phyloP scores from a whole-genome alignment of 1,140 invertebrate genomes.

The Lepidurus arcticus region DNA sequence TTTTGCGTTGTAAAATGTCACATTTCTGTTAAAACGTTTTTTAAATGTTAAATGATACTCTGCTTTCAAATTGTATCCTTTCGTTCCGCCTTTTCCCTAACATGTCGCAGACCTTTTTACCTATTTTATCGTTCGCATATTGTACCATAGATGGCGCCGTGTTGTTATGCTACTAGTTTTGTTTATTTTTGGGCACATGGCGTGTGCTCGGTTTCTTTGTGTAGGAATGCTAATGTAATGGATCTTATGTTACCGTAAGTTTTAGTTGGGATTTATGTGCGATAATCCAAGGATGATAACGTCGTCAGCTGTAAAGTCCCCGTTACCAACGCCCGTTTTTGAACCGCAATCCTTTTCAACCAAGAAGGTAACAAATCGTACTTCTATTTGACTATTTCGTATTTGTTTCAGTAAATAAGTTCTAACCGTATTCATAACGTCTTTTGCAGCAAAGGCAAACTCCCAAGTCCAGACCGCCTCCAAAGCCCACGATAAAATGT shows the following conservation, averaged over 20 bases:
- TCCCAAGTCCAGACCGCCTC: not conserved
- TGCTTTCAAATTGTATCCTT: too few relatives aligned
- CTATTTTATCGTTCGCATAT: not conserved
- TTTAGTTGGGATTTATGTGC: not conserved
- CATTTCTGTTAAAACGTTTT: too few relatives aligned
- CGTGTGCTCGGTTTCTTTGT: not conserved
- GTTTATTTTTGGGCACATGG: slow-evolving; percentile 21
- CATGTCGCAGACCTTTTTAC: not conserved
- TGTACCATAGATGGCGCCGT: not conserved
- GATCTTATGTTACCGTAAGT: not conserved
- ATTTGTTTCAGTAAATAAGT: not conserved
- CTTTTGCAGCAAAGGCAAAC: not conserved
- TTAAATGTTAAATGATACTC: too few relatives aligned
- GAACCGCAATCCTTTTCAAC: not conserved
- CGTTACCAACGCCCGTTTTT: not conserved
- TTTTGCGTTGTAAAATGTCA: too few relatives aligned
- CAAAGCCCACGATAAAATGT: slow-evolving; percentile 4
- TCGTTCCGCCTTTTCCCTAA: too few relatives aligned
- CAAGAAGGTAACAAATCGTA: not conserved
- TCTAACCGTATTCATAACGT: not conserved
- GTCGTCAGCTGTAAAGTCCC: not conserved
- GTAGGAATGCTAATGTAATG: not conserved
- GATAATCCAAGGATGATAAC: not conserved
- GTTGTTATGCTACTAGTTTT: not conserved
- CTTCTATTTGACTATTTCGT: not conserved